These are phyloP conservation scores for Campoletis sonorensis DNA, from an alignment of 1,140 invertebrate species.

Conservation along the genomic window DNA sequence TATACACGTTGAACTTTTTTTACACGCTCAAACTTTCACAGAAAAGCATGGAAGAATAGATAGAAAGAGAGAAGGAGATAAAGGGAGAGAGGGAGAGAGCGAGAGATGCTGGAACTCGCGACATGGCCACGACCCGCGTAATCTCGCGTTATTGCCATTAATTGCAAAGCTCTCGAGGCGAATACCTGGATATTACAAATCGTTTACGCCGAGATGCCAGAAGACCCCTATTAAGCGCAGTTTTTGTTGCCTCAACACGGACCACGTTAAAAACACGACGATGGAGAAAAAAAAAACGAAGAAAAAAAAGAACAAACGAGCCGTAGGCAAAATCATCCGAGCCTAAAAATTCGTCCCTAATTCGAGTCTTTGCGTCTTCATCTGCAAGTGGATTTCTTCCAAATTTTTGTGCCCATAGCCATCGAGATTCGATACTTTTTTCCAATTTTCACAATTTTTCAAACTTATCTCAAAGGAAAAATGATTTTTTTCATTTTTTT, in stretches of 20 bases:
- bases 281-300: background rate
- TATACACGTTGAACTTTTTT: background rate
- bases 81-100: conserved; percentile 5
- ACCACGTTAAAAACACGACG: background rate
- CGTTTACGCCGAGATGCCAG: conserved; percentile 53
- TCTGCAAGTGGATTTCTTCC: background rate
- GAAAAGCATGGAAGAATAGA: background rate
- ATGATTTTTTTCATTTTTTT: too few relatives aligned
- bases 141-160: conserved; percentile 61
- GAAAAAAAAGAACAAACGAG: background rate
- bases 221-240: conserved; percentile 53
- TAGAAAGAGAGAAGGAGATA: too few relatives aligned
- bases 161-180: conserved; percentile 57
- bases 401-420: too few relatives aligned
- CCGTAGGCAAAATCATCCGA: background rate
- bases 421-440: too few relatives aligned
- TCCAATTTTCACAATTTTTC: too few relatives aligned
- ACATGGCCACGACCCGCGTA: conserved; percentile 47
- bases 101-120: conserved; percentile 28
- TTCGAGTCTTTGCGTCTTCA: background rate
- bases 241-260: conserved; percentile 46
- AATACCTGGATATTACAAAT: conserved; percentile 59
- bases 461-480: too few relatives aligned
- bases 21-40: conserved; percentile 23
- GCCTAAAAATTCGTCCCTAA: background rate